A percentile compares a stretch with the other conserved stretches of the same genome.
These are phyloP conservation scores for Oasisia sp. DNA, from an alignment of 2,888 invertebrate species.

Conservation along the genomic window DNA sequence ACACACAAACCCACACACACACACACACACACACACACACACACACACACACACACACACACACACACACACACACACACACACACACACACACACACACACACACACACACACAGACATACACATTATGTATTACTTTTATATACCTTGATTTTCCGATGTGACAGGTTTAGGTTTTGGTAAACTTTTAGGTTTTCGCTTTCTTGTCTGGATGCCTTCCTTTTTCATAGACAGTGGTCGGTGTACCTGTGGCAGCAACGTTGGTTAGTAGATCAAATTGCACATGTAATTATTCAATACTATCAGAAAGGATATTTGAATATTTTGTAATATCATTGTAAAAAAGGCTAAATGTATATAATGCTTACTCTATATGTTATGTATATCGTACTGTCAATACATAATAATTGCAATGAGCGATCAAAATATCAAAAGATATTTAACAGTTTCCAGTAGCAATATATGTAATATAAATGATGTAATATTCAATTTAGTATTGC, in stretches of 20 bases:
- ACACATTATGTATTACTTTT: not conserved
- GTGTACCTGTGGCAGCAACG: slow-evolving; percentile 30
- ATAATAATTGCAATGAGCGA: not conserved
- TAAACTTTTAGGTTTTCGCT: slow-evolving; percentile 73
- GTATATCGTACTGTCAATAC: not conserved
- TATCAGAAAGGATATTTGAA: not conserved
- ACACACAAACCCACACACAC: too few species aligned
- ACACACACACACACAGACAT: not conserved
- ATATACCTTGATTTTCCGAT: slow-evolving; percentile 8
- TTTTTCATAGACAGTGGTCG: slow-evolving; percentile 91
- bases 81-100: not conserved
- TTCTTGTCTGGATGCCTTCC: slow-evolving; percentile 92
- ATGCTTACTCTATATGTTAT: not conserved
- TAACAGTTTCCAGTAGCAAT: too few species aligned
- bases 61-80: too few species aligned
- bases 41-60: too few species aligned
- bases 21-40: too few species aligned
- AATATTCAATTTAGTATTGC: too few species aligned
- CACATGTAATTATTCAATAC: not conserved
- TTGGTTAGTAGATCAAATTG: not conserved
- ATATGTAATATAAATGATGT: too few species aligned
- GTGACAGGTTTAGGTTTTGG: slow-evolving; percentile 24
- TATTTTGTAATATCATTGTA: not conserved
- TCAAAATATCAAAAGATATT: not conserved
- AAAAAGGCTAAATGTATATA: not conserved